These are phyloP conservation scores for Aviceda subcristata DNA, from an alignment of 2,113 vertebrate species.

Conservation along the genomic window DNA sequence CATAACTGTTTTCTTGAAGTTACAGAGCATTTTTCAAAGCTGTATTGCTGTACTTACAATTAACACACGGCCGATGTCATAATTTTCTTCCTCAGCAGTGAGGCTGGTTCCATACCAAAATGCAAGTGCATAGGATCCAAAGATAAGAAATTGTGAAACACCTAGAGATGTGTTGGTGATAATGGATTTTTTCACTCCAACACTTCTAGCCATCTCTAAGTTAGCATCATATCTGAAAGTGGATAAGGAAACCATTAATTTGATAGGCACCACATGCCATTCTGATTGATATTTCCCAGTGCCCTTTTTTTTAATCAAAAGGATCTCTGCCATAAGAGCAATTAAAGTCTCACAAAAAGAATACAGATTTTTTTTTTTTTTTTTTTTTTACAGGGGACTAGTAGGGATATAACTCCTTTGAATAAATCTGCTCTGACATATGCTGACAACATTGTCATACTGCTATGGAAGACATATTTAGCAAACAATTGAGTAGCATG, in stretches of 20 bases:
- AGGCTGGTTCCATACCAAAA: slow-evolving; percentile 88
- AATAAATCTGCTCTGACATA: neutral
- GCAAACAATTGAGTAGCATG: neutral
- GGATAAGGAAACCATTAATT: neutral
- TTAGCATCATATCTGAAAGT: slow-evolving; percentile 73
- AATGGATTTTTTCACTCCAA: slow-evolving; percentile 81
- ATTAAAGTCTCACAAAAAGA: neutral
- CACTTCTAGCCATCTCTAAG: slow-evolving; percentile 73
- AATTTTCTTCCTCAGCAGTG: slow-evolving; percentile 71
- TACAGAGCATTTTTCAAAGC: neutral
- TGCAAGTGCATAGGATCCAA: slow-evolving; percentile 78
- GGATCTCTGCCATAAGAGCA: neutral
- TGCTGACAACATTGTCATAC: neutral
- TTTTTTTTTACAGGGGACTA: neutral
- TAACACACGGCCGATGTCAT: slow-evolving; percentile 77
- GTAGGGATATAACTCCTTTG: neutral
- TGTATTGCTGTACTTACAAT: slow-evolving; percentile 73
- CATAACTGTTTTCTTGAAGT: neutral
- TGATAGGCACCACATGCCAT: neutral
- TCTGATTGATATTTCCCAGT: neutral
- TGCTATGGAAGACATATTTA: neutral
- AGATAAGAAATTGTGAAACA: slow-evolving; percentile 76
- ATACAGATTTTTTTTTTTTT: neutral
- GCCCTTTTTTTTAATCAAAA: neutral
- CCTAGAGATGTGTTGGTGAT: slow-evolving; percentile 76